phyloP scores from a whole-genome alignment of 1,140 invertebrate species.

The Zaprionus capensis region DNA sequence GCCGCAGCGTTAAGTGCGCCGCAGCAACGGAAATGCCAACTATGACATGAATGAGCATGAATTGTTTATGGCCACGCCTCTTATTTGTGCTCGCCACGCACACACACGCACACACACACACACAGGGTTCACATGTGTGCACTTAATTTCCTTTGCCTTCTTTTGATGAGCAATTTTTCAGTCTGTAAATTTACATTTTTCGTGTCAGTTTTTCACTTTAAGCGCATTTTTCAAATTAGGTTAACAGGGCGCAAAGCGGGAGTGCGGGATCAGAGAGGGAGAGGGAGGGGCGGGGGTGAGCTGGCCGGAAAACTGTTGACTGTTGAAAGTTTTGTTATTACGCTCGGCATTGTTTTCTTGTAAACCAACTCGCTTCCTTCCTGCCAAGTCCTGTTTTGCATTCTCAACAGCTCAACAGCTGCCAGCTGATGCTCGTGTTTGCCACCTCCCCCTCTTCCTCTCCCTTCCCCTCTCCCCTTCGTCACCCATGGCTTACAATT shows the following conservation, averaged over 20 bases:
- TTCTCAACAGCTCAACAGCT: constrained; percentile 17
- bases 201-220: constrained; percentile 65
- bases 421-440: constrained; percentile 61
- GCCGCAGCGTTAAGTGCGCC: constrained; percentile 51
- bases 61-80: constrained; percentile 64
- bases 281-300: not conserved
- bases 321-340: constrained; percentile 65
- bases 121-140: constrained; percentile 11
- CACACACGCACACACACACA: constrained; percentile 15
- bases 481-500: not conserved
- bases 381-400: constrained; percentile 42
- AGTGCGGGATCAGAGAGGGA: not conserved
- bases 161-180: constrained; percentile 52
- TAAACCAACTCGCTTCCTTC: constrained; percentile 54
- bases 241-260: constrained; percentile 48
- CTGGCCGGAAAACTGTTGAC: constrained; percentile 44
- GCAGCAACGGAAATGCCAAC: constrained; percentile 43
- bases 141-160: constrained; percentile 51
- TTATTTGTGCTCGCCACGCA: constrained; percentile 12
- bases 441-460: not conserved
- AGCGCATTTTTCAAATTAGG: constrained; percentile 74
- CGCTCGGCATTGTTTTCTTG: constrained; percentile 37
- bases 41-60: constrained; percentile 41
- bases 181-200: constrained; percentile 35
- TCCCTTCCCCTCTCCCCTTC: not conserved